Evolutionary conservation across 2,797 vertebrate species (phyloP), one percentile per base, ranked within the genome.

Genomic region (Meda fulgida): DNA sequence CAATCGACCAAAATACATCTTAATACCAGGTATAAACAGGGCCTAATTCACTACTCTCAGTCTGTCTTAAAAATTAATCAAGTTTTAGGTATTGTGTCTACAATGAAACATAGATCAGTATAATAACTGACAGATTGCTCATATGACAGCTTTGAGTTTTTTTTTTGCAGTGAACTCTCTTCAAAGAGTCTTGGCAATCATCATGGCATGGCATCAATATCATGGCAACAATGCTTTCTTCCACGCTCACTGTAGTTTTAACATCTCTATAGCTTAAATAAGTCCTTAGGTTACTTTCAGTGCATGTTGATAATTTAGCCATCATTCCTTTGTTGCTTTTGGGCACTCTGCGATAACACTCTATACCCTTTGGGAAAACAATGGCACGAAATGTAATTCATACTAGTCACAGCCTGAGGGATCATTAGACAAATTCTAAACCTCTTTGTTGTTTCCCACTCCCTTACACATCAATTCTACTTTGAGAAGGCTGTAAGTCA

Each of bases 311-410:
- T 78, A 79, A 84, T 71, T 65, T 31, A 76, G 55, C 23, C 66
- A 69, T 82, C 69, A 73, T 38, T 84, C 66, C 58, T 78, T 58
- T 34, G 34, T 66, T 31, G 14, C 67, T 79, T 82, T 83, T 77
- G 36, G 34, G 81, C 51, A 18, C 48, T 86, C 72, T 81, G 43
- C 53, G 65, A 80, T 67, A 69, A 60, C 66, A 75, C 80, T 81
- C 29, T 40, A 67, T 53, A 73, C 73, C 79, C 81, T 78, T 71
- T 67, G 70, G 69, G 75, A 86, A 82, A 85, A 85, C 86, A 79
- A 83, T 75, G 58, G 71, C 76, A 84, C 34, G 31, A 81, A 72
- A 75, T 85, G 31, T 48, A 88, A 83, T 85, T 85, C 34, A 23
- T 78, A 70, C 48, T 66, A 70, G 58, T 51, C 26, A 51, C 58